Conservation (phyloP, 1,140 invertebrate species). For the Drosophila sucinea region DNA sequence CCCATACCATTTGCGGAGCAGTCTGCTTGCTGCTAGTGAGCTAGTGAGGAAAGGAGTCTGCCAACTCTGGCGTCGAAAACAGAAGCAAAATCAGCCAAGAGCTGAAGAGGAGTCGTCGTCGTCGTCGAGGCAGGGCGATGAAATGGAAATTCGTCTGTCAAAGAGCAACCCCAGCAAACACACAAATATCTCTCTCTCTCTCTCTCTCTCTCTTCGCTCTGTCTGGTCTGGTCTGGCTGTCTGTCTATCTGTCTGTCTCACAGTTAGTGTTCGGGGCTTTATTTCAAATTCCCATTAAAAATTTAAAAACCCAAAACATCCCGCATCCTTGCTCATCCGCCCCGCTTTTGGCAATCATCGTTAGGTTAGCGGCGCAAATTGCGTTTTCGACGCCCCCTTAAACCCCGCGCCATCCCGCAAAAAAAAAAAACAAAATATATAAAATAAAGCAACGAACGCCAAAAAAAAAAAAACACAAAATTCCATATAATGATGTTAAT, state of each 20-base stretch:
- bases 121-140: conserved; percentile 12
- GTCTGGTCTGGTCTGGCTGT: not conserved
- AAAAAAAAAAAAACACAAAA: conserved; percentile 41
- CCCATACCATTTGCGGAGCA: conserved; percentile 47
- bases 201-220: not conserved
- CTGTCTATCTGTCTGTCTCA: conserved; percentile 14
- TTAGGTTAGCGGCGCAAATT: conserved; percentile 76
- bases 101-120: not conserved
- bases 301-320: conserved; percentile 64
- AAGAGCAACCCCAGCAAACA: conserved; percentile 42
- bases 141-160: conserved; percentile 40
- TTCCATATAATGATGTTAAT: conserved; percentile 63
- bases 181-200: not conserved
- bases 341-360: conserved; percentile 70
- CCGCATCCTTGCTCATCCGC: conserved; percentile 25
- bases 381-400: conserved; percentile 50
- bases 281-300: conserved; percentile 79
- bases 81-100: not conserved
- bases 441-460: not conserved
- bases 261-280: conserved; percentile 50
- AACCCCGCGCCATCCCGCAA: not conserved
- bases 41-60: conserved; percentile 14
- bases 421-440: conserved; percentile 23
- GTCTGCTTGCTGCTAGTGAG: conserved; percentile 1
- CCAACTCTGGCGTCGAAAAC: not conserved